Evolutionary conservation across 2,888 invertebrate species (phyloP).

Genomic region (Kryphioiulus occultus): DNA sequence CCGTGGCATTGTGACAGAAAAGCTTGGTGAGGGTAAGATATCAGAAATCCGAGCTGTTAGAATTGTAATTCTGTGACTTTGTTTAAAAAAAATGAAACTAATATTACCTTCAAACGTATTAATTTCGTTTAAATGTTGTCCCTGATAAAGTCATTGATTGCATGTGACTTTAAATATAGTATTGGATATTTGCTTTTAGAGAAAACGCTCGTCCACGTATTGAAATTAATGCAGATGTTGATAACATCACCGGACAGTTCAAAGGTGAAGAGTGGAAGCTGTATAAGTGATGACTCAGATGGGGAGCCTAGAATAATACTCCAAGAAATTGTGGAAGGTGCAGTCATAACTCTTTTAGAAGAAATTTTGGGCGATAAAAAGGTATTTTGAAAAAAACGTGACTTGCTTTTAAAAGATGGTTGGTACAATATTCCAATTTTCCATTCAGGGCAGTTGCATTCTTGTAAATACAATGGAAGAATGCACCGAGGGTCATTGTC

Average conservation of each 20-base stretch:
- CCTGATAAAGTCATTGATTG: too few relatives aligned
- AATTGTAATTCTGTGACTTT: background rate
- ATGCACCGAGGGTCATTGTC: background rate
- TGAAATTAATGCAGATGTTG: background rate
- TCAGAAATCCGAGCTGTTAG: background rate
- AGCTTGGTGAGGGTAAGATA: background rate
- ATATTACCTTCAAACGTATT: background rate
- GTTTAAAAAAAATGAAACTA: background rate
- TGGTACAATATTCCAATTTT: background rate
- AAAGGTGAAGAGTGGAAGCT: background rate
- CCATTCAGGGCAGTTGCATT: background rate
- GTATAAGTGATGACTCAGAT: background rate
- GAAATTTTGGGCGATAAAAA: background rate
- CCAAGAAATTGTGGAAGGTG: background rate
- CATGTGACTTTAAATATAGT: too few relatives aligned
- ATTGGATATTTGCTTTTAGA: background rate
- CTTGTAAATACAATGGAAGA: background rate
- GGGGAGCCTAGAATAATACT: background rate
- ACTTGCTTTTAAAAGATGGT: background rate
- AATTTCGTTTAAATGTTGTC: too few relatives aligned
- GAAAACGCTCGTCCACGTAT: background rate
- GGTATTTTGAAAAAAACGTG: background rate
- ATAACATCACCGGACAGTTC: background rate
- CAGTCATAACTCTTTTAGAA: background rate
- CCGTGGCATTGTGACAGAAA: background rate